Evolutionary conservation across 2,113 vertebrate genomes (phyloP), one percentile per base, ranked within the genome.

Genomic region (Mustela nigripes): DNA sequence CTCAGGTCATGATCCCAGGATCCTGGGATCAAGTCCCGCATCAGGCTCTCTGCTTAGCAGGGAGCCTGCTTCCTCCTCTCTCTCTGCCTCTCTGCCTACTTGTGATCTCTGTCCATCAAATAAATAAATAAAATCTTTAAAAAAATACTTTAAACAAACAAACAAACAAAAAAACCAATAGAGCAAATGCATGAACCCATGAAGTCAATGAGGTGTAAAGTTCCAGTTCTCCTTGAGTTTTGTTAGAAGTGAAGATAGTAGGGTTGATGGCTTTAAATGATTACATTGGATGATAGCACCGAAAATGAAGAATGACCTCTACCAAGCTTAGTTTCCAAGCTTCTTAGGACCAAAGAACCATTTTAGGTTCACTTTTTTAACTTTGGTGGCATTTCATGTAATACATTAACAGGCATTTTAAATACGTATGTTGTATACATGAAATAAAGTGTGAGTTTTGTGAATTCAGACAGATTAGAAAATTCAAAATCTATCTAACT

Each of bases 401-500:
- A 92, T 50, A 53, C 8, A 28, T 26, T 22, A 76, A 26, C 31
- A 93, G 36, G 58, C 5, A 63, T 39, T 96, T 81, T 39, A 63
- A 15, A 95, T 14, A 69, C 2, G n/a, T 69, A 76, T n/a, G 36
- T 80, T 36, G n/a, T 84, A 33, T 39, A 45, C 19, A 19, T 39
- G 63, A 69, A 50, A 56, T 22, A 93, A 91, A 53, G 62, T 62
- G 31, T 7, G 31, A 53, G 50, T 89, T 10, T 31, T 60, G 15
- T 90, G 56, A 93, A 53, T 7, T 56, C 26, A 36, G 7, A 56
- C 11, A 69, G 26, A 16, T 85, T 26, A 80, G 31, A 89, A 94
- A 18, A 60, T 86, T 89, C 58, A 22, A 92, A 60, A 89, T 85
- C 62, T 62, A 79, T 92, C 11, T 36, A 95, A 91, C 69, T 78